A percentile compares a stretch with the other conserved stretches of the same genome.
These are phyloP conservation scores for Myotis lucifugus DNA, from an alignment of 2,113 vertebrate species.

Conservation along the genomic window DNA sequence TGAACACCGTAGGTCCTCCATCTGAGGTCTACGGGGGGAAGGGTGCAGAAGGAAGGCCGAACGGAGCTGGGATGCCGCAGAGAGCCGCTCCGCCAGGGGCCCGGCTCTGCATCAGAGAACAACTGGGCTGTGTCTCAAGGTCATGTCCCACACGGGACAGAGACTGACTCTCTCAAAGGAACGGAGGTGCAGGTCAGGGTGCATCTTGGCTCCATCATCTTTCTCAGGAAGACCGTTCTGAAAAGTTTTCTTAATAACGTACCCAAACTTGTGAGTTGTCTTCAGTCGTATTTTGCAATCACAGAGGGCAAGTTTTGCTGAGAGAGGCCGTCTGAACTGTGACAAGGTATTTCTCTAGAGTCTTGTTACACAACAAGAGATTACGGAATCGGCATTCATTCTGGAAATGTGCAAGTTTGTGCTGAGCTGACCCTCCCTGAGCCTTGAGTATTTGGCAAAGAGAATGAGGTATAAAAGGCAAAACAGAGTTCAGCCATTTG, in stretches of 20 bases:
- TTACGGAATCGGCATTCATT: slow-evolving; percentile 66
- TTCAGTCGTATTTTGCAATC: slow-evolving; percentile 56
- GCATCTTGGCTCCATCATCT: background rate
- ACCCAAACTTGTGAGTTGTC: slow-evolving; percentile 11
- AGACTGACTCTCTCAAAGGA: slow-evolving; percentile 10
- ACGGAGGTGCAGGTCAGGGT: background rate
- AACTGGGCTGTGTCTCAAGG: background rate
- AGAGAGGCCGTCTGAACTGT: slow-evolving; percentile 33
- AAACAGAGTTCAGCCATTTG: slow-evolving; percentile 73
- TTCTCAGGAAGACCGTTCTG: background rate
- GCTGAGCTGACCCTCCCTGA: slow-evolving; percentile 65
- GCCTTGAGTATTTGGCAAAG: slow-evolving; percentile 68
- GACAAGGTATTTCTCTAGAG: slow-evolving; percentile 65
- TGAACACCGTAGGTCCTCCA: background rate
- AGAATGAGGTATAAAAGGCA: slow-evolving; percentile 67
- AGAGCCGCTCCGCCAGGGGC: background rate
- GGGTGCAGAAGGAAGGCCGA: background rate
- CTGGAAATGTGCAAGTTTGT: slow-evolving; percentile 64
- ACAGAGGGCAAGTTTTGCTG: slow-evolving; percentile 44
- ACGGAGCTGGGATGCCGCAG: background rate
- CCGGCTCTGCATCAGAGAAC: background rate
- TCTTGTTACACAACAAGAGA: slow-evolving; percentile 61
- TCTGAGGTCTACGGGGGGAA: background rate
- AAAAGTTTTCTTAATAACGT: background rate
- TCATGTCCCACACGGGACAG: background rate